Percentiles rank a stretch among this genome's conserved stretches.
These are phyloP conservation scores for Scolanthus callimorphus DNA, from an alignment of 92 coral and sea anemone genomes.

Conservation along the genomic window DNA sequence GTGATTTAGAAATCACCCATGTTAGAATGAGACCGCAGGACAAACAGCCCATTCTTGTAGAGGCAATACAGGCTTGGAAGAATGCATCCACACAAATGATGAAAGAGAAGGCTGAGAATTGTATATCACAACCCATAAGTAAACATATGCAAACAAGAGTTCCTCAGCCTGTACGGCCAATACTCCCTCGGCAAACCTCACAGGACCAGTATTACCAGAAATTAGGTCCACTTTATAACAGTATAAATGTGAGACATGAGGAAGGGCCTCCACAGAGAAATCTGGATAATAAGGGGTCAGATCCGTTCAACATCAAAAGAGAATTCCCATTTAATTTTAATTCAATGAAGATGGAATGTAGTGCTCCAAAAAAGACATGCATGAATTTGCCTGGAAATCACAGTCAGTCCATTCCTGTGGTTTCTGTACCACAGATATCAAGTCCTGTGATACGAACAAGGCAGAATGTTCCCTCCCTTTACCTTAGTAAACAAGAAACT, in stretches of 20 bases:
- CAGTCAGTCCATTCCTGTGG: background rate
- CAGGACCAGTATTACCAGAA: background rate
- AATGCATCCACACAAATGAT: background rate
- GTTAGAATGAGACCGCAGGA: background rate
- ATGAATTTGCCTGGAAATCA: too few species aligned
- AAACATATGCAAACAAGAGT: background rate
- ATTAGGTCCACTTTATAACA: too few species aligned
- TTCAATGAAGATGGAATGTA: too few species aligned
- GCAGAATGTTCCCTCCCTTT: background rate
- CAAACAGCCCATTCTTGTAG: background rate
- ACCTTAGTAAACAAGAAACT: too few species aligned
- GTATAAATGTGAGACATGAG: background rate
- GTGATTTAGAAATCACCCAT: background rate
- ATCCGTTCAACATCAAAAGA: background rate
- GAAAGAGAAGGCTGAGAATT: background rate
- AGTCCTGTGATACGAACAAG: background rate
- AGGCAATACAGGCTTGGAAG: background rate
- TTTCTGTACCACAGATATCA: background rate
- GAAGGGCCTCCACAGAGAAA: background rate
- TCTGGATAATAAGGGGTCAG: background rate
- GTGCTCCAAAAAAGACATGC: too few species aligned
- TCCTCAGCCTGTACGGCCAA: background rate
- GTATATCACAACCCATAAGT: background rate
- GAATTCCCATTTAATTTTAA: too few species aligned
- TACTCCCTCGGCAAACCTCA: background rate